Percentiles rank a stretch among this genome's conserved stretches.
Conservation (phyloP, 2,113 vertebrate species). For the Marmota monax region DNA sequence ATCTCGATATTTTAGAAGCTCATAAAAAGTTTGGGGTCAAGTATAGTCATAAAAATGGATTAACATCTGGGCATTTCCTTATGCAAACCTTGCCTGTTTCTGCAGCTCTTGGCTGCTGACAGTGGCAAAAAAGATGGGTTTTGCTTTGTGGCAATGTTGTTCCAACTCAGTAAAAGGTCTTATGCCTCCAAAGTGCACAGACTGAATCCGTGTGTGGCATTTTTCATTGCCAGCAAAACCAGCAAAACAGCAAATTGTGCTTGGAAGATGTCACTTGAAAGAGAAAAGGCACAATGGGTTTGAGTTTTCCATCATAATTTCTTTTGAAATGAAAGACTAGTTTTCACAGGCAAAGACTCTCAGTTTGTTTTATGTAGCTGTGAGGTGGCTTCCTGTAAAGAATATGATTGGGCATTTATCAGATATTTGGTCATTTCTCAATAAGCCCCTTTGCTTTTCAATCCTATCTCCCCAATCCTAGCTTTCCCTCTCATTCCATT, state of each 20-base stretch:
- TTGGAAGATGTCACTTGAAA: slow-evolving; percentile 74
- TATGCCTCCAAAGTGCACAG: slow-evolving; percentile 64
- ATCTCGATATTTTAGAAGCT: slow-evolving; percentile 66
- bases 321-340: slow-evolving; percentile 61
- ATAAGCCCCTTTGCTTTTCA: not conserved
- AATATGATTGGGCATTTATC: not conserved
- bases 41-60: slow-evolving; percentile 68
- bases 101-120: slow-evolving; percentile 55
- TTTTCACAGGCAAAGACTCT: slow-evolving; percentile 56
- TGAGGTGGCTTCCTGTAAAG: slow-evolving; percentile 33
- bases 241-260: slow-evolving; percentile 63
- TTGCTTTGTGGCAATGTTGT: slow-evolving; percentile 66
- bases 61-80: slow-evolving; percentile 58
- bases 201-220: slow-evolving; percentile 59
- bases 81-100: slow-evolving; percentile 69
- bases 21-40: slow-evolving; percentile 58
- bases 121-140: slow-evolving; percentile 64
- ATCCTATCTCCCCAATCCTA: not conserved
- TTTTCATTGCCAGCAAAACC: slow-evolving; percentile 74
- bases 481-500: not conserved
- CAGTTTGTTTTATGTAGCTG: slow-evolving; percentile 41
- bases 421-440: slow-evolving; percentile 26
- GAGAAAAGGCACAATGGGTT: slow-evolving; percentile 73
- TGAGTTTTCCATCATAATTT: slow-evolving; percentile 74
- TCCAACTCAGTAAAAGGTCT: slow-evolving; percentile 70